A percentile compares a stretch with the other conserved stretches of the same genome.
Evolutionary conservation across 1,140 invertebrate genomes (phyloP).

Genomic region (Drosophila paulistorum): DNA sequence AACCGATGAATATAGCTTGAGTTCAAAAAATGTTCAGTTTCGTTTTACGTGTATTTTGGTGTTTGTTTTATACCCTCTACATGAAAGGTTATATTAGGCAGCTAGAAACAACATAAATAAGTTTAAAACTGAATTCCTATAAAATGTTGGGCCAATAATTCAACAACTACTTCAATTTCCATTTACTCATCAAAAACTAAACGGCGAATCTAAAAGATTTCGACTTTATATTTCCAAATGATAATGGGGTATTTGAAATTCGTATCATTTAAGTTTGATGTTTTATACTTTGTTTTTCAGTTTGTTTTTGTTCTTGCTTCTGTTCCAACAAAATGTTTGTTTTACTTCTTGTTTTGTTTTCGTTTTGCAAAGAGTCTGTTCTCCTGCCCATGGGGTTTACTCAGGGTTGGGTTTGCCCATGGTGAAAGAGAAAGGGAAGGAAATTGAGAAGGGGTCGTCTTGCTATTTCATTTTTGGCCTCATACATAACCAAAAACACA

Average conservation of each 20-base stretch:
- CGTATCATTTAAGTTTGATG: not conserved
- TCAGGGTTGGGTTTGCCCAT: not conserved
- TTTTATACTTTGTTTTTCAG: constrained; percentile 7
- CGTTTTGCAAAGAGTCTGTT: not conserved
- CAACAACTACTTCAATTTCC: too few species aligned
- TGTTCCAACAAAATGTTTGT: constrained; percentile 32
- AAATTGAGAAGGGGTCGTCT: not conserved
- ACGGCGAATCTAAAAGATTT: too few species aligned
- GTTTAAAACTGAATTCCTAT: too few species aligned
- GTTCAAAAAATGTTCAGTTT: not conserved
- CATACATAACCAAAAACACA: not conserved
- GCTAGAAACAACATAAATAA: too few species aligned
- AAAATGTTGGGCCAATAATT: too few species aligned
- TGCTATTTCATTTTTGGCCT: not conserved
- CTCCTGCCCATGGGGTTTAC: constrained; percentile 2
- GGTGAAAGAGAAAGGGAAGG: not conserved
- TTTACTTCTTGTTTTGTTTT: constrained; percentile 29
- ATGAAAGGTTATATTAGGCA: not conserved
- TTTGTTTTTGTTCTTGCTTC: constrained; percentile 24
- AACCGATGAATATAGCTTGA: not conserved
- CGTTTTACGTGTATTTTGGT: not conserved
- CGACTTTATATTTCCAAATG: too few species aligned
- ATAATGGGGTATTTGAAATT: not conserved
- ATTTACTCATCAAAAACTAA: too few species aligned
- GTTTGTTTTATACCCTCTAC: not conserved